Base-by-base conservation (phyloP, 2,113 vertebrate species). In the Oreochromis niloticus region DNA sequence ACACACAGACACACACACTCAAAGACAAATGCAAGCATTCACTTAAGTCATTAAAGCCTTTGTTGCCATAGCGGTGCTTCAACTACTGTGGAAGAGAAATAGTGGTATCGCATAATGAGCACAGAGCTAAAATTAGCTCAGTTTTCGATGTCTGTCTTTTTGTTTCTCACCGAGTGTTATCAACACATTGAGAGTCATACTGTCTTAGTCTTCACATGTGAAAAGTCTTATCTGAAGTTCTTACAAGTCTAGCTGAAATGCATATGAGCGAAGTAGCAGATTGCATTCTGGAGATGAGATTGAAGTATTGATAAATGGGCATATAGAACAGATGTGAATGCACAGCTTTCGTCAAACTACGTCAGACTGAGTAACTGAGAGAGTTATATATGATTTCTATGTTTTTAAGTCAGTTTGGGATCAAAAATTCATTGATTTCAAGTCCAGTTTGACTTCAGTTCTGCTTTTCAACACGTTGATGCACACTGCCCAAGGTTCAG, bases 61-160 rank as follows among this genome's bases (percentile, higher is more conserved):
- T 92, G 91, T 92, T 94, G 90, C 92, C 93, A 93, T 85, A 87
- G 92, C 92, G 92, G 75, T 84, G 61, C 27, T 81, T 13, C 73
- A 79, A 86, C 85, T 90, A 78, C 87, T 81, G 87, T 83, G 61
- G 59, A 87, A 34, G 24, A 88, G 81, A 85, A 84, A 81, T 1
- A 32, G 66, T 41, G 50, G 27, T 75, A 52, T 85, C n/a, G 3
- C 16, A 8, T 85, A 83, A 85, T 4, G 6, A 80, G 41, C 9
- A 19, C 46, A 1, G 4, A n/a, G 10, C 78, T 93, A 89, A 90
- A 93, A 89, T 91, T 91, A 92, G 54, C 78, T 12, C 7, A 2
- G 39, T 73, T 83, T 78, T 75, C 19, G 41, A 30, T 68, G 14
- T 66, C 81, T 27, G 4, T 50, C 39, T 73, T 16, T 30, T 24